These are phyloP conservation scores for Aradophagus sp. DNA, from an alignment of 1,140 invertebrate genomes.

Conservation along the genomic window DNA sequence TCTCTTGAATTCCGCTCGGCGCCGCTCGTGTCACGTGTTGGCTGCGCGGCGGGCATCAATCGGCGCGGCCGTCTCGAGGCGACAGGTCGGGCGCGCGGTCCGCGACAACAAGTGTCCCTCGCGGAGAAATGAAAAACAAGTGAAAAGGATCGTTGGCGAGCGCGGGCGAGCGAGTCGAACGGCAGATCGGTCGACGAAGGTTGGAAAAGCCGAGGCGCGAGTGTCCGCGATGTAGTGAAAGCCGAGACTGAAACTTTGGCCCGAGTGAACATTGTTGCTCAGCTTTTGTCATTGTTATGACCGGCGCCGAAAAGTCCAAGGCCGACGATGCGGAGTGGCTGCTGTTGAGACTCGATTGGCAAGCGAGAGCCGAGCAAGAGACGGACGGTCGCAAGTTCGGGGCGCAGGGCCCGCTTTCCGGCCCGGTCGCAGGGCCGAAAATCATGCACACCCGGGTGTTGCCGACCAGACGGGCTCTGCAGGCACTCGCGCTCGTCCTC, in stretches of 20 bases:
- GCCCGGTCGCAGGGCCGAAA: conserved; percentile 53
- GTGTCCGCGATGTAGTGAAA: too few species aligned
- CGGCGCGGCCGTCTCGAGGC: background rate
- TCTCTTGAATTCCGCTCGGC: conserved; percentile 28
- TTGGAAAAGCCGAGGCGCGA: too few species aligned
- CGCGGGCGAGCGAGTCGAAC: too few species aligned
- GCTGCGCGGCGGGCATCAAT: conserved; percentile 19
- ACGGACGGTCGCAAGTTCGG: conserved; percentile 50
- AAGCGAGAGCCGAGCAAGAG: conserved; percentile 44
- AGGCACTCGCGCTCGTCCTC: conserved; percentile 68
- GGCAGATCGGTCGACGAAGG: background rate
- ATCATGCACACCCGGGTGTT: conserved; percentile 70
- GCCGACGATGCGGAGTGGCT: conserved; percentile 61
- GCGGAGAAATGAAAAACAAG: conserved; percentile 5
- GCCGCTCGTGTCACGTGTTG: conserved; percentile 47
- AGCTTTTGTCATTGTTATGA: conserved; percentile 66
- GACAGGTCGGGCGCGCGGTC: background rate
- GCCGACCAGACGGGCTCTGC: conserved; percentile 69
- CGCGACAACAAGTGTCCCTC: background rate
- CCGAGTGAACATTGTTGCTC: too few species aligned
- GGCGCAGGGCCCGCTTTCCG: conserved; percentile 46
- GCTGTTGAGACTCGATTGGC: conserved; percentile 53
- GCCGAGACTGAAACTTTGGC: too few species aligned
- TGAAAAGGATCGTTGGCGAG: background rate
- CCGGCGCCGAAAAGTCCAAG: conserved; percentile 59